Conservation (phyloP, 2,888 invertebrate species). For the Hipparchia sbordonii region DNA sequence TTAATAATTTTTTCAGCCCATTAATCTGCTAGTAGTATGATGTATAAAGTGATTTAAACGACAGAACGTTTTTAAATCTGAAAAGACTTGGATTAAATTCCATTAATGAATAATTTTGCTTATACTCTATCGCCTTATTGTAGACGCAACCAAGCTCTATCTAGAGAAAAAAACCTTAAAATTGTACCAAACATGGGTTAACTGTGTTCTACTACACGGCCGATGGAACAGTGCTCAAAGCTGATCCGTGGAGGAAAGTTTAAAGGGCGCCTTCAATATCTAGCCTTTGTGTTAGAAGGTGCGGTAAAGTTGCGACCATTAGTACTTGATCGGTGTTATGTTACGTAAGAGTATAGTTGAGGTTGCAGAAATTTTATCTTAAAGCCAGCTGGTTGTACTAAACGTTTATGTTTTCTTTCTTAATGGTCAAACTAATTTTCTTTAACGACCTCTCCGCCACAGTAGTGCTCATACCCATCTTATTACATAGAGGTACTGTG, state of each 20-base stretch:
- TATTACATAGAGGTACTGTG: background rate
- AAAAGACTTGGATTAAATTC: too few relatives aligned
- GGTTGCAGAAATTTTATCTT: conserved; percentile 12
- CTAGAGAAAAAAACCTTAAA: background rate
- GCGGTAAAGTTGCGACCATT: conserved; percentile 33
- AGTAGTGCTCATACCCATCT: background rate
- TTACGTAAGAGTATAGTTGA: conserved; percentile 32
- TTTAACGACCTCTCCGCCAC: background rate
- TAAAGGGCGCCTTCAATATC: conserved; percentile 31
- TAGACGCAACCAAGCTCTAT: too few relatives aligned
- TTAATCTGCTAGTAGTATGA: too few relatives aligned
- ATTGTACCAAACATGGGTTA: background rate
- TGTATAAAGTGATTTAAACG: too few relatives aligned
- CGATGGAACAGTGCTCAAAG: conserved; percentile 9
- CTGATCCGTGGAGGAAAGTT: conserved; percentile 30
- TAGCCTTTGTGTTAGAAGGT: conserved; percentile 35
- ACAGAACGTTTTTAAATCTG: too few relatives aligned
- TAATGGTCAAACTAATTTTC: conserved; percentile 4
- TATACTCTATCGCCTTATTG: too few relatives aligned
- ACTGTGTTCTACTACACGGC: background rate
- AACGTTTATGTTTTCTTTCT: conserved; percentile 9
- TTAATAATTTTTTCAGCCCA: too few relatives aligned
- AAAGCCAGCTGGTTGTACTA: background rate
- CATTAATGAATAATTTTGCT: too few relatives aligned
- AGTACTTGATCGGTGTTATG: conserved; percentile 30